A percentile compares a stretch with the other conserved stretches of the same genome.
Conservation (phyloP, 1,140 invertebrate genomes). For the Pseudomyrmex dendroicus region DNA sequence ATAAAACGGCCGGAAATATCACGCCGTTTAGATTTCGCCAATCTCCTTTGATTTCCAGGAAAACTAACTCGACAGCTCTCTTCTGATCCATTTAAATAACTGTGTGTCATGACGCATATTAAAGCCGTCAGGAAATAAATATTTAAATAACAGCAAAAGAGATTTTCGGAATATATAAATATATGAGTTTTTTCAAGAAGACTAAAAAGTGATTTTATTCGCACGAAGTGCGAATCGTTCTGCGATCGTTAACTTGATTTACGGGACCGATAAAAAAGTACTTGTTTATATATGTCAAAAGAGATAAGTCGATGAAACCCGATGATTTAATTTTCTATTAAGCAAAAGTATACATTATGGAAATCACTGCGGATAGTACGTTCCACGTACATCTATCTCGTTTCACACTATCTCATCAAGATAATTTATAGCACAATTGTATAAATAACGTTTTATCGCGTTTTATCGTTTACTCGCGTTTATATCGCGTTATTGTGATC, state of each 20-base stretch:
- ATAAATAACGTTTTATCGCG: slow-evolving; percentile 67
- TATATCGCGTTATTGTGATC: slow-evolving; percentile 39
- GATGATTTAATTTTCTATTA: slow-evolving; percentile 59
- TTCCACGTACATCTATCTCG: slow-evolving; percentile 15
- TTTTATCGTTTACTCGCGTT: background rate
- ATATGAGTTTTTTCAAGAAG: background rate
- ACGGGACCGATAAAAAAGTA: slow-evolving; percentile 9
- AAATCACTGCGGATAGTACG: slow-evolving; percentile 35
- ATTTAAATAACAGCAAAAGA: background rate
- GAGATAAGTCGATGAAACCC: slow-evolving; percentile 20
- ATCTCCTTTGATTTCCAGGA: slow-evolving; percentile 7
- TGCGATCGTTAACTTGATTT: slow-evolving; percentile 40
- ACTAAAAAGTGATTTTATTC: background rate
- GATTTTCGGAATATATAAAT: too few species aligned
- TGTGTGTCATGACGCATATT: background rate
- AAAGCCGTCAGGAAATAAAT: background rate
- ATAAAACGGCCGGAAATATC: slow-evolving; percentile 56
- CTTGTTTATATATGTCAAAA: background rate
- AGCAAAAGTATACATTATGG: slow-evolving; percentile 64
- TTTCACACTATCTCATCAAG: slow-evolving; percentile 11
- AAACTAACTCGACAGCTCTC: slow-evolving; percentile 25
- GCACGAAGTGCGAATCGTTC: too few species aligned
- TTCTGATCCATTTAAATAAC: slow-evolving; percentile 13
- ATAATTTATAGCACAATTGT: slow-evolving; percentile 69
- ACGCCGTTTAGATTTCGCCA: slow-evolving; percentile 39